Evolutionary conservation across 2,797 vertebrate genomes (phyloP).

Genomic region (Podargus strigoides): DNA sequence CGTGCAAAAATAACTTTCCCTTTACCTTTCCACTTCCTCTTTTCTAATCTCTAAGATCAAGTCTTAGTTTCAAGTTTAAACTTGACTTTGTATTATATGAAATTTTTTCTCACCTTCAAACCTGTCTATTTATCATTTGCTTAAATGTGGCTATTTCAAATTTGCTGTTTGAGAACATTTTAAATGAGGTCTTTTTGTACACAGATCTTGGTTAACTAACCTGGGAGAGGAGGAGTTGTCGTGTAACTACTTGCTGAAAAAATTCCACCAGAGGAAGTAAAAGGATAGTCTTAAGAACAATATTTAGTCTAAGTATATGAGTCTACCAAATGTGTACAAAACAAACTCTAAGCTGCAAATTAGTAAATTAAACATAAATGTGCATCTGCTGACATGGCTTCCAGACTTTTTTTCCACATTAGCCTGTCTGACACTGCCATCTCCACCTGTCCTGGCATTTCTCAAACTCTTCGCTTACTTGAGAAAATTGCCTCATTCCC

Average conservation of each 20-base stretch:
- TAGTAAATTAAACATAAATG: background rate
- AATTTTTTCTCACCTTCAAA: background rate
- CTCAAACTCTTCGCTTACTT: background rate
- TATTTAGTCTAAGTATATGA: background rate
- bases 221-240: background rate
- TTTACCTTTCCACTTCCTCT: background rate
- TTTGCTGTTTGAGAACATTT: background rate
- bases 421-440: background rate
- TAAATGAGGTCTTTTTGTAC: background rate
- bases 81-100: background rate
- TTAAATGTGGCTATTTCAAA: background rate
- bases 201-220: background rate
- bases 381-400: rapidly evolving
- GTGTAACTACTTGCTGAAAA: background rate
- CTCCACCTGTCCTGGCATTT: background rate
- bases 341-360: background rate
- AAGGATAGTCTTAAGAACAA: background rate
- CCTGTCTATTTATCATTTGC: background rate
- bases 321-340: background rate
- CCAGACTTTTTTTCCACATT: background rate
- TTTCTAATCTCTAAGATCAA: background rate
- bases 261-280: background rate
- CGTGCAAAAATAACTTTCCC: background rate
- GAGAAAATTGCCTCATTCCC: background rate
- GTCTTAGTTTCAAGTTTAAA: background rate